Evolutionary conservation across 2,888 invertebrate species (phyloP).

Genomic region (Orthosia cruda): DNA sequence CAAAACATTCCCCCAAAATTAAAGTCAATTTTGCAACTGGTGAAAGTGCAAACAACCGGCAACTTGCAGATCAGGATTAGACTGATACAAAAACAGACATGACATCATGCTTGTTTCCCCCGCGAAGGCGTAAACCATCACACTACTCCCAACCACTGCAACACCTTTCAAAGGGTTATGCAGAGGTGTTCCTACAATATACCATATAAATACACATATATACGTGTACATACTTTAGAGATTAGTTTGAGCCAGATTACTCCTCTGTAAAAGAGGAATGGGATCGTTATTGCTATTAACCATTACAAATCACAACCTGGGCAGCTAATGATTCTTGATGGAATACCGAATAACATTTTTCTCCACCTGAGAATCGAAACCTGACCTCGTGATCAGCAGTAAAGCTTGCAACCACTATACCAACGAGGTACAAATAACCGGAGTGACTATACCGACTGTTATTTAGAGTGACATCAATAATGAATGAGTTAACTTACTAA

Average conservation of each 20-base stretch:
- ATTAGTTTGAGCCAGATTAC: too few relatives aligned
- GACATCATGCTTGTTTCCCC: background rate
- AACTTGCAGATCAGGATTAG: background rate
- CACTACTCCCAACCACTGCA: background rate
- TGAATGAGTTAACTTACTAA: background rate
- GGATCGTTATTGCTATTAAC: too few relatives aligned
- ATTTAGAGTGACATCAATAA: background rate
- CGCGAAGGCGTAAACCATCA: background rate
- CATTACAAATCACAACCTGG: too few relatives aligned
- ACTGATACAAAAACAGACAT: background rate
- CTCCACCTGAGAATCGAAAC: background rate
- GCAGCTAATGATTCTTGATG: too few relatives aligned
- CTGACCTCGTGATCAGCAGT: background rate
- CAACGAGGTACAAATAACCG: background rate
- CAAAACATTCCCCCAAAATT: background rate
- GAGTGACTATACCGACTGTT: background rate
- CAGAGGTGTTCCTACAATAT: too few relatives aligned
- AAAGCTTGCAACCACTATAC: background rate
- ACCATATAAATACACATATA: too few relatives aligned
- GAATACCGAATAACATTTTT: background rate
- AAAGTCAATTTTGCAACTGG: too few relatives aligned
- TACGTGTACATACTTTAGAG: too few relatives aligned
- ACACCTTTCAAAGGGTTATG: too few relatives aligned
- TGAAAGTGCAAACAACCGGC: background rate
- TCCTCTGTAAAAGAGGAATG: too few relatives aligned